These are phyloP conservation scores for Myotis yumanensis DNA, from an alignment of 2,113 vertebrate genomes.

Conservation along the genomic window DNA sequence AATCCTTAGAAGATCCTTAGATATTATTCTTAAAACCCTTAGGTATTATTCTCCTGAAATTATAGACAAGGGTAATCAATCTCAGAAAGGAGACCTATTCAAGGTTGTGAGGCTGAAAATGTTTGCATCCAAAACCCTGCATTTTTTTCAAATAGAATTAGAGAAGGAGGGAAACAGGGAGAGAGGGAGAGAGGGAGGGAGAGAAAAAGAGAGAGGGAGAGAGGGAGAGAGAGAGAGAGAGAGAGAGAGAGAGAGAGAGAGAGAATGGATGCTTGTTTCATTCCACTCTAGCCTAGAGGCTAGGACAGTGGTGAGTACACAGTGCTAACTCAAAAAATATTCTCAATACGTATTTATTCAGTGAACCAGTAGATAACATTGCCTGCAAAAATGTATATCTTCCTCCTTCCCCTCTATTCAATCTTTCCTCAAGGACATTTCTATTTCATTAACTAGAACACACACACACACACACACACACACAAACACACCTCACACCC, in stretches of 20 bases:
- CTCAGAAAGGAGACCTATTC: constrained; percentile 1
- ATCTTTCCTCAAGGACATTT: background rate
- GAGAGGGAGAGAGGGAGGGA: no score
- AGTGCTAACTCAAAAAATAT: background rate
- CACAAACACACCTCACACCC: background rate
- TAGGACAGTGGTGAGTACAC: background rate
- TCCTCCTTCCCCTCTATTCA: background rate
- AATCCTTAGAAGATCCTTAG: background rate
- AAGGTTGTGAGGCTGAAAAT: background rate
- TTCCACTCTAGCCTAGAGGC: background rate
- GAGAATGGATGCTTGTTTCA: background rate
- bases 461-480: background rate
- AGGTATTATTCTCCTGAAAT: background rate
- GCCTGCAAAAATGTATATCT: background rate
- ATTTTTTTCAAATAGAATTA: background rate
- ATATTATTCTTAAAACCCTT: background rate
- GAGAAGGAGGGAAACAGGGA: background rate
- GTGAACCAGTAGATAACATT: background rate
- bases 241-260: background rate
- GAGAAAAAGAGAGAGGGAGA: background rate
- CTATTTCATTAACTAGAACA: background rate
- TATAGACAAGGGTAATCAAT: background rate
- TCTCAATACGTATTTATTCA: background rate
- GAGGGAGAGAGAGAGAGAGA: background rate
- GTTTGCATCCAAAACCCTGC: background rate